phyloP scores from a whole-genome alignment of 1,140 invertebrate genomes.

The Pseudomyrmex concolor region DNA sequence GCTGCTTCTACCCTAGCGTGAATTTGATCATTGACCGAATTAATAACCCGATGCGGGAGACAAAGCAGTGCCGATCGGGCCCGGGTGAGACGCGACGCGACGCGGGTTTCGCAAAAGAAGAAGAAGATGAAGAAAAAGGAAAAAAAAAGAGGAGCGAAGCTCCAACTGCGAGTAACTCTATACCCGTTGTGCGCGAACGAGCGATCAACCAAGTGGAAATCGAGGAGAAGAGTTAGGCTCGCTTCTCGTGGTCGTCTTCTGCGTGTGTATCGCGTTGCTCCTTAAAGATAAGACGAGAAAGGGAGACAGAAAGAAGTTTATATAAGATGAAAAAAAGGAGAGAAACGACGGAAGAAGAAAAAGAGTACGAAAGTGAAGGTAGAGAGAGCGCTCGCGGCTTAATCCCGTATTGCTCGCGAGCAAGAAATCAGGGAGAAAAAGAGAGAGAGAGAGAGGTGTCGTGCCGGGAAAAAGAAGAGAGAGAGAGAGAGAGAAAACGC shows the following conservation, averaged over 20 bases:
- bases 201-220: slow-evolving; percentile 78
- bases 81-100: slow-evolving; percentile 10
- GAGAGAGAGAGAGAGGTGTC: slow-evolving; percentile 19
- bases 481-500: slow-evolving; percentile 13
- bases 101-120: slow-evolving; percentile 60
- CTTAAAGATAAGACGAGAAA: slow-evolving; percentile 30
- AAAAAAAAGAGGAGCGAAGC: slow-evolving; percentile 51
- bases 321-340: background rate
- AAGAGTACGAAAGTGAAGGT: slow-evolving; percentile 18
- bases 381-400: slow-evolving; percentile 39
- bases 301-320: background rate
- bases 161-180: slow-evolving; percentile 79
- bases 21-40: slow-evolving; percentile 75
- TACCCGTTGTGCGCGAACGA: slow-evolving; percentile 78
- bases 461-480: background rate
- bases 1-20: slow-evolving; percentile 40
- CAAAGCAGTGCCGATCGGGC: slow-evolving; percentile 57
- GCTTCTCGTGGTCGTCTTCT: slow-evolving; percentile 60
- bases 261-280: slow-evolving; percentile 74
- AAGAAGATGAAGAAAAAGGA: slow-evolving; percentile 34
- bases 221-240: slow-evolving; percentile 68
- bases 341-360: slow-evolving; percentile 16
- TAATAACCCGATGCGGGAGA: slow-evolving; percentile 66
- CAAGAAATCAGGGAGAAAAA: background rate
- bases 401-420: slow-evolving; percentile 42